Evolutionary conservation across 2,888 invertebrate species (phyloP).

Genomic region (Polydesmus complanatus): DNA sequence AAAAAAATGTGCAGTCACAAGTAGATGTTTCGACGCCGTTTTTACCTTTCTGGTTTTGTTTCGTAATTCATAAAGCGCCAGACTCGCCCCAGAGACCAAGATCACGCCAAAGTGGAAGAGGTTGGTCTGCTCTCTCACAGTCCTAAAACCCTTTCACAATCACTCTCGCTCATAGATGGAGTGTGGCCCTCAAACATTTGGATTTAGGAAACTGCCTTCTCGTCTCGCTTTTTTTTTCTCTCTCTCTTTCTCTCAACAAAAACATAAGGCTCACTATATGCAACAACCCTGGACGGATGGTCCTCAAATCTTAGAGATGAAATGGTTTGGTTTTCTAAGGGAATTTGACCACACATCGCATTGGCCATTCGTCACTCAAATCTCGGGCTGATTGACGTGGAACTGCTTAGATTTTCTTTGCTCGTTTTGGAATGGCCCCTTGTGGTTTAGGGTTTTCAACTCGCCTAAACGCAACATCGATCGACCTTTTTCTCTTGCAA

Average conservation of each 20-base stretch:
- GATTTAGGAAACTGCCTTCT: neutral
- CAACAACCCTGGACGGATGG: neutral
- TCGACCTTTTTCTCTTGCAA: neutral
- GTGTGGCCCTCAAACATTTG: neutral
- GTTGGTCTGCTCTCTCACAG: neutral
- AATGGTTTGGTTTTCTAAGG: neutral
- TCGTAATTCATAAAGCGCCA: slow-evolving; percentile 1
- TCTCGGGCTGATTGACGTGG: too few species aligned
- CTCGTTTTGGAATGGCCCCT: too few species aligned
- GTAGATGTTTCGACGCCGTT: slow-evolving; percentile 11
- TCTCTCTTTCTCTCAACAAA: neutral
- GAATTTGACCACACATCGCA: neutral
- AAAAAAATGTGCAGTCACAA: slow-evolving; percentile 10
- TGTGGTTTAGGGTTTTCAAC: too few species aligned
- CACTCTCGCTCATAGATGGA: neutral
- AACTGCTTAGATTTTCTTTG: too few species aligned
- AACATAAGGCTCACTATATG: neutral
- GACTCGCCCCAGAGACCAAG: slow-evolving; percentile 1
- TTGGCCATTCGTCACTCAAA: neutral
- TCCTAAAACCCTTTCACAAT: neutral
- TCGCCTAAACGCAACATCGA: too few species aligned
- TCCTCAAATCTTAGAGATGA: neutral
- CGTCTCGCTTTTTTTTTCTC: too few species aligned
- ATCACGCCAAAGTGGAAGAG: neutral
- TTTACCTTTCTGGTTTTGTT: slow-evolving; percentile 12